phyloP scores from a whole-genome alignment of 2,888 invertebrate species.

The Trilocha varians region DNA sequence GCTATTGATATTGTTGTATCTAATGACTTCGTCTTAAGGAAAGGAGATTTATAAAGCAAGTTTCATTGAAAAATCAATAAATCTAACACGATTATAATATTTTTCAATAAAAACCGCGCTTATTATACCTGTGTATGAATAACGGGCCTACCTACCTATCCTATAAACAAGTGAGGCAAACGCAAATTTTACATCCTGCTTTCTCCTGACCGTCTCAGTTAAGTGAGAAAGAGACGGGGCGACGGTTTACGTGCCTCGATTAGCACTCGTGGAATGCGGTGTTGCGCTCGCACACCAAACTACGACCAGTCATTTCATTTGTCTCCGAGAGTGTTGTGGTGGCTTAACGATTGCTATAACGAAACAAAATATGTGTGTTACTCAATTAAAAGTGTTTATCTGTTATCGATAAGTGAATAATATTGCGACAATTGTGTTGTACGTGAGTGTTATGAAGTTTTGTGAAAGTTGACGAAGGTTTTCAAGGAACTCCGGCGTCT shows the following conservation, averaged over 20 bases:
- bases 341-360: constrained; percentile 28
- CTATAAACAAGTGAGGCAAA: constrained; percentile 27
- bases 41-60: too few relatives aligned
- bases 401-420: constrained; percentile 48
- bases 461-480: constrained; percentile 58
- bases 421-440: constrained; percentile 47
- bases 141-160: constrained; percentile 59
- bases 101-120: constrained; percentile 42
- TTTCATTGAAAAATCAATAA: constrained; percentile 9
- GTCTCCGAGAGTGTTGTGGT: constrained; percentile 41
- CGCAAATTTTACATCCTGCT: constrained; percentile 22
- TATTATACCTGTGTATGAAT: constrained; percentile 53
- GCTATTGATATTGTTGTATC: too few relatives aligned
- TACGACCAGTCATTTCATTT: constrained; percentile 55
- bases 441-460: constrained; percentile 65
- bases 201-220: constrained; percentile 13
- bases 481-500: constrained; percentile 51
- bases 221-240: constrained; percentile 38
- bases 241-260: constrained; percentile 41
- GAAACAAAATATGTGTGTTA: constrained; percentile 59
- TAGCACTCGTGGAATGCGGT: constrained; percentile 63
- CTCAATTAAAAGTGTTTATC: constrained; percentile 47
- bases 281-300: constrained; percentile 54
- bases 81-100: constrained; percentile 19
- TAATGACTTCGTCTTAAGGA: too few relatives aligned